Percentiles rank a stretch among this genome's conserved stretches.
These are phyloP conservation scores for Athetis lepigone DNA, from an alignment of 2,888 invertebrate genomes.

Conservation along the genomic window DNA sequence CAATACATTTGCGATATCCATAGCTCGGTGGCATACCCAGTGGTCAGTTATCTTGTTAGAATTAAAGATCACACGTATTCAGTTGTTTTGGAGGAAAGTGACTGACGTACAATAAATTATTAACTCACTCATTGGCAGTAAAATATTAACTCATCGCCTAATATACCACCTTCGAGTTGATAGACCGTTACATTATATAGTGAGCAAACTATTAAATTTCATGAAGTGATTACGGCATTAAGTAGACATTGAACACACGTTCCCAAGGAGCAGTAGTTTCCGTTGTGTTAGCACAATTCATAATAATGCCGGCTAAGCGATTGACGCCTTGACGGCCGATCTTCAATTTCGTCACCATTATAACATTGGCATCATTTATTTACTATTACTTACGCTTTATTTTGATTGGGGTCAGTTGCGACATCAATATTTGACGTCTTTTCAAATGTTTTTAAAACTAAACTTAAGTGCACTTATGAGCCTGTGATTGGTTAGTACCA, in stretches of 20 bases:
- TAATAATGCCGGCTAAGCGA: constrained; percentile 64
- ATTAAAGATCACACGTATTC: not conserved
- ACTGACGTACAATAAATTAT: too few relatives aligned
- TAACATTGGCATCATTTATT: constrained; percentile 77
- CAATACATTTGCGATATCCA: constrained; percentile 14
- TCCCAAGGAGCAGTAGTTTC: constrained; percentile 59
- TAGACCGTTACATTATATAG: constrained; percentile 13
- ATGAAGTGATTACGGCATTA: constrained; percentile 47
- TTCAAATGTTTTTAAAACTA: constrained; percentile 28
- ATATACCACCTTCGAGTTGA: not conserved
- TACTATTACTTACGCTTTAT: constrained; percentile 75
- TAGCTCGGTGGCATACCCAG: not conserved
- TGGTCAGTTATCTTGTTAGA: not conserved
- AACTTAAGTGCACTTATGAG: too few relatives aligned
- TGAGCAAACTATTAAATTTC: constrained; percentile 39
- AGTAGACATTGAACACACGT: constrained; percentile 49
- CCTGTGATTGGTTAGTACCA: too few relatives aligned
- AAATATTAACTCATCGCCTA: not conserved
- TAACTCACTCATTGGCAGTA: too few relatives aligned
- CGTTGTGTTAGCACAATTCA: constrained; percentile 60
- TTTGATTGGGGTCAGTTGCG: constrained; percentile 76
- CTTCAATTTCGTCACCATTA: constrained; percentile 73
- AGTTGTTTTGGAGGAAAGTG: too few relatives aligned
- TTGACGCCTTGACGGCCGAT: constrained; percentile 48
- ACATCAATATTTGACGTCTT: constrained; percentile 58